A percentile compares a stretch with the other conserved stretches of the same genome.
phyloP scores from a whole-genome alignment of 2,113 vertebrate species.

The Halichoerus grypus region DNA sequence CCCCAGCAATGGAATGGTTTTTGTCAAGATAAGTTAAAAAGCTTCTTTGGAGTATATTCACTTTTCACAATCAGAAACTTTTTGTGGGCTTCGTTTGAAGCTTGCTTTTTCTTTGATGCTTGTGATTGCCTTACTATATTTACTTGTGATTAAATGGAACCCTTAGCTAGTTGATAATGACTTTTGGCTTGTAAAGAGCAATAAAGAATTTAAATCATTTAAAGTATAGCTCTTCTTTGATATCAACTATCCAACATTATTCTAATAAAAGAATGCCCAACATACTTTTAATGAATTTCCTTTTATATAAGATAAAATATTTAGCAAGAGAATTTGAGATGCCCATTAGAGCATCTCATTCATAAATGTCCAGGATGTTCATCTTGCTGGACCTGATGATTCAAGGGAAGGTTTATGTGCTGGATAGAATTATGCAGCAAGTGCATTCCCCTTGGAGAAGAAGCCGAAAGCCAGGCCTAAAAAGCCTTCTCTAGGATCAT shows the following conservation, averaged over 20 bases:
- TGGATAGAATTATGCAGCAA: conserved; percentile 32
- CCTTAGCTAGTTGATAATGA: conserved; percentile 68
- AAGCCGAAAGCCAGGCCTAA: background rate
- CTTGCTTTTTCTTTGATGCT: conserved; percentile 80
- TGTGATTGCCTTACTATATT: conserved; percentile 75
- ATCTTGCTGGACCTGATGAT: conserved; percentile 49
- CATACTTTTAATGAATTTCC: conserved; percentile 78
- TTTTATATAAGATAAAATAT: conserved; percentile 82
- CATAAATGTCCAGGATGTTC: conserved; percentile 68
- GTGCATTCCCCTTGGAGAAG: conserved; percentile 47
- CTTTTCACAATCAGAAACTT: conserved; percentile 74
- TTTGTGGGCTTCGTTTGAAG: conserved; percentile 71
- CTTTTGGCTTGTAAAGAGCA: conserved; percentile 71
- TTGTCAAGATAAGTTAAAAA: conserved; percentile 76
- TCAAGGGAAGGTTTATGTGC: conserved; percentile 50
- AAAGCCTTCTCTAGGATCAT: background rate
- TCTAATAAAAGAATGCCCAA: conserved; percentile 74
- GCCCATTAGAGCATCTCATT: conserved; percentile 79
- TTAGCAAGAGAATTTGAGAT: conserved; percentile 71
- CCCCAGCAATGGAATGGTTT: conserved; percentile 78
- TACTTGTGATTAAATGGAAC: conserved; percentile 73
- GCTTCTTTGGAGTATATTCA: conserved; percentile 82
- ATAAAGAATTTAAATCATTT: conserved; percentile 79
- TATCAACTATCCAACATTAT: conserved; percentile 66
- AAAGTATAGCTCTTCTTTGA: conserved; percentile 55